Evolutionary conservation across 2,888 invertebrate genomes (phyloP), one percentile per base, ranked within the genome.

Genomic region (Mactromeris polynyma): DNA sequence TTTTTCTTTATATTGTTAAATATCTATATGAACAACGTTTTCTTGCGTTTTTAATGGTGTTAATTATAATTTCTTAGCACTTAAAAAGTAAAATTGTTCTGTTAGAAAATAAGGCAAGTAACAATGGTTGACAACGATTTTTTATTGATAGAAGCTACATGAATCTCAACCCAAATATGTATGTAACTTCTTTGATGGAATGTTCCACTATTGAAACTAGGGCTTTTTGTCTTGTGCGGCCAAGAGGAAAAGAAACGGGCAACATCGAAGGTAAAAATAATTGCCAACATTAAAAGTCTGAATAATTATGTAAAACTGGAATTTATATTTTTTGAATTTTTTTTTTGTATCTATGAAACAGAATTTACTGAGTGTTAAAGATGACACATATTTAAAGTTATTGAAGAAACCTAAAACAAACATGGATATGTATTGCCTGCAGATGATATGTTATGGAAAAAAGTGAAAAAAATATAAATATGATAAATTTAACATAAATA

Each of bases 381-480:
- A 46, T 46, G 46, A 46, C 46, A 4, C 4, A 9, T 46, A 9
- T 46, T 46, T 46, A 46, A 46, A 46, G 46, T 46, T 46, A 46
- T 21, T 58, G 21, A 58, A 26, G 21, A 58, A 21, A 58, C 7
- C n/a, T n/a, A n/a, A 7, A 54, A 73, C 33, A 33, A 36, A 79
- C 36, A 79, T 21, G 17, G 69, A 83, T 82, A 82, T 82, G 82
- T 82, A 82, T 64, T 46, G 73, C 83, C 64, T 69, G 26, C 31
- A 26, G 73, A 73, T 83, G 83, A 83, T 83, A 83, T 83, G 83
- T 83, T 64, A 73, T 33, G 38, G 54, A 82, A 36, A 38, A 40
- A 64, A 64, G 38, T n/a, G 36, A 64, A 82, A 11, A 31, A 73
- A 36, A 14, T 73, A 73, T 73, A 73, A 73, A 73, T 73, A 73